Base-by-base conservation (phyloP, 2,888 invertebrate genomes). In the Acronicta psi region DNA sequence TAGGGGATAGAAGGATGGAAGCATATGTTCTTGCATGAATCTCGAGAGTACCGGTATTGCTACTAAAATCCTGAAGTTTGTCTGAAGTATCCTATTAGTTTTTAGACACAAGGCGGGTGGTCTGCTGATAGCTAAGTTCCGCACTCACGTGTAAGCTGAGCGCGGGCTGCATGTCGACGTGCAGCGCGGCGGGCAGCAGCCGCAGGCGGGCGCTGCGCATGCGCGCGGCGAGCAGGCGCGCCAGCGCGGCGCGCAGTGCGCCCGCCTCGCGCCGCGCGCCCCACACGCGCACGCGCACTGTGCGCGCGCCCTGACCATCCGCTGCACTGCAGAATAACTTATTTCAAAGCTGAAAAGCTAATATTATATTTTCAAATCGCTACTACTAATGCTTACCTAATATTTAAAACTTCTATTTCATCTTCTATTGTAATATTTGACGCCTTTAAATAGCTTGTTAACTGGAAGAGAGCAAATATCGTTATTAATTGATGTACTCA, bases 151-250 rank as follows among this genome's bases (percentile, higher is more conserved):
- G 95, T 66, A 97, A 89, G 74, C 95, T 95, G 0, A 97, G 90
- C 0, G 96, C 95, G 1, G 97, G 96, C 74, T 97, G 96, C 89
- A 96, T 96, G 60, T 96, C 95, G 67, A 97, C 96, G 54, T 96
- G 95, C 76, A 96, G 95, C 75, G 96, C 95, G 59, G 96, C 96
- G 0, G 96, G 95, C n/a, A 89, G 73, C 4, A 91, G 77, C 2
- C 85, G 84, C 61, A 89, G 73, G 0, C 82, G 79, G 65, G 85
- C 88, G 0, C 84, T 80, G 29, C 84, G 84, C 1, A 85, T 69
- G 11, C 87, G 82, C 47, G 79, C 80, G 0, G 88, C 87, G 2
- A 88, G 85, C 0, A 93, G 85, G 1, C 90, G 83, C 0, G 90
- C 86, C 5, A 94, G 82, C 2, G 90, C 89, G 0, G 90, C 83